Evolutionary conservation across 2,113 vertebrate genomes (phyloP), one percentile per base, ranked within the genome.

Genomic region (Lophochroa leadbeateri): DNA sequence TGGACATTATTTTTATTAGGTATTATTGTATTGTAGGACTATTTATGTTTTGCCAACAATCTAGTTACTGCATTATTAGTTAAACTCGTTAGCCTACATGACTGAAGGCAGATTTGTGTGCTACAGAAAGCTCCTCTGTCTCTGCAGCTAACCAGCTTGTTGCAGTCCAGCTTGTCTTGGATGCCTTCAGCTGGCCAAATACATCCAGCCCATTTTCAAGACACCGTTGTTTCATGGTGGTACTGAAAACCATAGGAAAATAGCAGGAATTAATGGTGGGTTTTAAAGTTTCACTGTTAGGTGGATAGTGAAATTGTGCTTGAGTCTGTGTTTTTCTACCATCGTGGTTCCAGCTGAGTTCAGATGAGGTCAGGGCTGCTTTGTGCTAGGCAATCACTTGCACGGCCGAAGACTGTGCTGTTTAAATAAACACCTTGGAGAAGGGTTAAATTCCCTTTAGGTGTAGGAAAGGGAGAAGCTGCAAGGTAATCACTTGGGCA

Each of bases 141-240:
- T 61, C 65, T 82, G 82, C 37, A 69, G 37, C 53, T 86, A 44
- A 60, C 43, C 60, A 86, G 57, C 41, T 68, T 55, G 39, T 55
- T 46, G 63, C 64, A 74, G n/a, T 52, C 44, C 63, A 60, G 72
- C 63, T 93, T 37, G 79, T 35, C 75, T 82, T 79, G 85, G 79
- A 35, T 94, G 75, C 90, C 70, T 88, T 90, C 85, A 94, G 52
- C 70, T 76, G 85, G 78, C 70, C 79, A 93, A n/a, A 82, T 43
- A 37, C 71, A 71, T 57, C 53, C 78, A 87, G 43, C 9, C 67
- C 14, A 6, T 52, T 85, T 91, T 85, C 69, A 79, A 50, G 23
- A 35, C 43, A 50, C n/a, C 21, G 1, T n/a, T 80, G 27, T 25
- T 64, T 72, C 74, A 43, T 53, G 49, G 9, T 64, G 47, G 6